Evolutionary conservation across 2,113 vertebrate genomes (phyloP).

Genomic region (Grammomys dolichurus): DNA sequence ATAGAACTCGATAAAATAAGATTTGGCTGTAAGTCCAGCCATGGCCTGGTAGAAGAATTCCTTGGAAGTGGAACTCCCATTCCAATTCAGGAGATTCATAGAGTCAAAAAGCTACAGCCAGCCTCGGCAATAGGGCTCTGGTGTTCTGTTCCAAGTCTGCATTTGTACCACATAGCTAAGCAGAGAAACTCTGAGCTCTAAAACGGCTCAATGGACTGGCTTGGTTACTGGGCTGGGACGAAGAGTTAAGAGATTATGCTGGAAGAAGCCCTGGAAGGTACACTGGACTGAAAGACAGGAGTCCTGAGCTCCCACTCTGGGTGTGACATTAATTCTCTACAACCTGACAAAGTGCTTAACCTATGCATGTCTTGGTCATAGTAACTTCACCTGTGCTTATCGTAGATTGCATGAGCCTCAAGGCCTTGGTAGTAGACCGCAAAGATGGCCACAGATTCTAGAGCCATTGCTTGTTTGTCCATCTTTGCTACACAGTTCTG

Average conservation of each 20-base stretch:
- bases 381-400: not conserved
- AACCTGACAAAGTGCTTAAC: not conserved
- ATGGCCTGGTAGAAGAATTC: not conserved
- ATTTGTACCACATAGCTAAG: not conserved
- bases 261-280: not conserved
- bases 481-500: not conserved
- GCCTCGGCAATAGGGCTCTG: not conserved
- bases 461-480: not conserved
- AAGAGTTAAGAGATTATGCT: not conserved
- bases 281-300: not conserved
- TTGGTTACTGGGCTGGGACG: not conserved
- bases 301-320: not conserved
- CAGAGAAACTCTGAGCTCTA: not conserved
- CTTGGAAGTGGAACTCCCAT: not conserved
- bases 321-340: not conserved
- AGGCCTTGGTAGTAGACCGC: not conserved
- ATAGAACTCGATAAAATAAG: not conserved
- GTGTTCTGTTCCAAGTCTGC: not conserved
- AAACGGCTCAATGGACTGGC: not conserved
- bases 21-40: constrained; percentile 19
- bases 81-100: not conserved
- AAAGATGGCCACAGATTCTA: not conserved
- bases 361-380: not conserved
- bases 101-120: not conserved
- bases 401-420: not conserved